A percentile compares a stretch with the other conserved stretches of the same genome.
phyloP scores from a whole-genome alignment of 2,113 vertebrate genomes.

The Columba livia region DNA sequence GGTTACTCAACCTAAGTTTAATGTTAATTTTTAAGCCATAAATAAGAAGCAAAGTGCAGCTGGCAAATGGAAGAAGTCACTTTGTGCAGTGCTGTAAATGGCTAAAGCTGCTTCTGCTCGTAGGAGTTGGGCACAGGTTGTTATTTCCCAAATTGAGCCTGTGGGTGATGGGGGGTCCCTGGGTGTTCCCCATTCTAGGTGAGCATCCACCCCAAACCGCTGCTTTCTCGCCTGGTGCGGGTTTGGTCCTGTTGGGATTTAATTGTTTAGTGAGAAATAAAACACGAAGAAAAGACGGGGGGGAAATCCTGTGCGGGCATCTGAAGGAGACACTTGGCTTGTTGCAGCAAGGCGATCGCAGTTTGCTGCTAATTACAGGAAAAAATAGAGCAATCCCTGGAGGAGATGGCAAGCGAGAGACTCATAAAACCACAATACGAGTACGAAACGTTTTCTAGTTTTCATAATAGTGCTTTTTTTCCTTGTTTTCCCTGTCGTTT shows the following conservation, averaged over 20 bases:
- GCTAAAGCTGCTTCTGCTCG: neutral
- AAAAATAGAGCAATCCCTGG: neutral
- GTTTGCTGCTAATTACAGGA: constrained; percentile 21
- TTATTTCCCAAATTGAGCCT: neutral
- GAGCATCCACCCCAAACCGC: rapidly evolving
- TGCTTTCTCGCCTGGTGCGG: neutral
- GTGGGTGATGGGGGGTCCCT: neutral
- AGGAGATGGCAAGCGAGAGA: neutral
- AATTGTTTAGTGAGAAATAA: neutral
- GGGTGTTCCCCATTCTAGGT: neutral
- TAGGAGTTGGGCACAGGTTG: rapidly evolving
- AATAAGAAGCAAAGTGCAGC: rapidly evolving
- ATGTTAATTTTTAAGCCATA: neutral
- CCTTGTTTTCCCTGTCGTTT: neutral
- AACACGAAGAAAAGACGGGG: neutral
- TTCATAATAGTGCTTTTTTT: neutral
- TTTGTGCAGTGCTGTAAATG: rapidly evolving
- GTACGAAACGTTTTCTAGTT: neutral
- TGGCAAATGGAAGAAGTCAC: neutral
- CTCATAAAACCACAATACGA: neutral
- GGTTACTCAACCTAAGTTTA: neutral
- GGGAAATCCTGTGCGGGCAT: neutral
- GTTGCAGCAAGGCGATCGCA: neutral
- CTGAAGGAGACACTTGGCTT: neutral
- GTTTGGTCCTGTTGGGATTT: neutral